phyloP scores from a whole-genome alignment of 2,888 invertebrate genomes.

The Trichopria drosophilae region DNA sequence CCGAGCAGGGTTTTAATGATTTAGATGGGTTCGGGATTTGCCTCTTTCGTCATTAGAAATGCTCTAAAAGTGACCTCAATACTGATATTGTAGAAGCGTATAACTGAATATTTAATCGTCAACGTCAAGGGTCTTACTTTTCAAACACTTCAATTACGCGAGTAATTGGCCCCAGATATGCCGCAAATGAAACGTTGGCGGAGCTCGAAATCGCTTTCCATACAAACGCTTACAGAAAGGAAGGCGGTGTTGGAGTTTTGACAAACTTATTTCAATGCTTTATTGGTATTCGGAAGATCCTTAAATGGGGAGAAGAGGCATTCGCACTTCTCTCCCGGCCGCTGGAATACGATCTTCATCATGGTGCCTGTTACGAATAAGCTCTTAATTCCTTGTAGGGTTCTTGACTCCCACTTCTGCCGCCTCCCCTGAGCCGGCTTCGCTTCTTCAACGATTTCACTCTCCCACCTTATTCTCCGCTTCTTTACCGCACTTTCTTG shows the following conservation, averaged over 20 bases:
- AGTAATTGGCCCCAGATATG: too few relatives aligned
- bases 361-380: conserved; percentile 54
- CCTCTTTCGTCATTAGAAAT: too few relatives aligned
- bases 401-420: conserved; percentile 42
- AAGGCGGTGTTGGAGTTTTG: too few relatives aligned
- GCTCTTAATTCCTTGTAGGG: conserved; percentile 55
- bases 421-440: conserved; percentile 36
- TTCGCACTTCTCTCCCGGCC: conserved; percentile 28
- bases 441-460: conserved; percentile 30
- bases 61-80: too few relatives aligned
- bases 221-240: too few relatives aligned
- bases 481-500: conserved; percentile 39
- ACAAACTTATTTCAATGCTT: conserved; percentile 35
- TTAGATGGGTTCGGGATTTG: too few relatives aligned
- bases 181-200: too few relatives aligned
- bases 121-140: too few relatives aligned
- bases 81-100: too few relatives aligned
- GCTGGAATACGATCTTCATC: conserved; percentile 51
- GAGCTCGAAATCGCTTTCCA: too few relatives aligned
- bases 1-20: not conserved
- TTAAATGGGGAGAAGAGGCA: conserved; percentile 39
- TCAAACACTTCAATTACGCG: too few relatives aligned
- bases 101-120: too few relatives aligned
- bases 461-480: conserved; percentile 31
- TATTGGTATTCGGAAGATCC: conserved; percentile 45